Percentiles rank a stretch among this genome's conserved stretches.
Conservation (phyloP, 92 coral and sea anemone genomes). For the Palythoa grandiflora region DNA sequence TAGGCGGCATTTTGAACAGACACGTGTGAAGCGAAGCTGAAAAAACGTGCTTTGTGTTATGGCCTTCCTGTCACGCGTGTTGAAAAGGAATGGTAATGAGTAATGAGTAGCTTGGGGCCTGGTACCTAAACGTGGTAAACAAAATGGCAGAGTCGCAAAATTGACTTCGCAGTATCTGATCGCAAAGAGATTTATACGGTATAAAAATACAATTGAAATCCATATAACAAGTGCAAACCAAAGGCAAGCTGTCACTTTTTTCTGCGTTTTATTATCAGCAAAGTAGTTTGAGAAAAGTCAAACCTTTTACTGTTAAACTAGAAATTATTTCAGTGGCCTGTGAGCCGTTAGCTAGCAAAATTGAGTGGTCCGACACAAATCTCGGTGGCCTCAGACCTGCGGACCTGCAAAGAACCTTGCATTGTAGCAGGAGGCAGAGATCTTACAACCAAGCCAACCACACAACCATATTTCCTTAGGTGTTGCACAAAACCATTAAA, state of each 20-base stretch:
- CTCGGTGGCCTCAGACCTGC: too few relatives aligned
- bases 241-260: not conserved
- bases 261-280: slow-evolving; percentile 1
- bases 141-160: slow-evolving; percentile 16
- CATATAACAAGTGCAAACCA: slow-evolving; percentile 9
- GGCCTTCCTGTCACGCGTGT: slow-evolving; percentile 16
- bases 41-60: slow-evolving; percentile 25
- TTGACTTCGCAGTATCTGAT: too few relatives aligned
- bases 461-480: too few relatives aligned
- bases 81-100: not conserved
- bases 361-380: not conserved
- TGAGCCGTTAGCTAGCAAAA: too few relatives aligned
- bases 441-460: too few relatives aligned
- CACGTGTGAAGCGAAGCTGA: slow-evolving; percentile 29
- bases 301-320: too few relatives aligned
- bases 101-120: slow-evolving; percentile 43
- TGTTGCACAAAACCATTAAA: too few relatives aligned
- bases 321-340: too few relatives aligned
- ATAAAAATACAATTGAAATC: slow-evolving; percentile 25
- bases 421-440: too few relatives aligned
- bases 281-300: not conserved
- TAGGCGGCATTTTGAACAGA: slow-evolving; percentile 35
- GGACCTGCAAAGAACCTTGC: too few relatives aligned
- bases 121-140: slow-evolving; percentile 6
- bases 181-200: too few relatives aligned